Conservation (phyloP, 2,888 invertebrate genomes). For the Dexiosoma caninum region DNA sequence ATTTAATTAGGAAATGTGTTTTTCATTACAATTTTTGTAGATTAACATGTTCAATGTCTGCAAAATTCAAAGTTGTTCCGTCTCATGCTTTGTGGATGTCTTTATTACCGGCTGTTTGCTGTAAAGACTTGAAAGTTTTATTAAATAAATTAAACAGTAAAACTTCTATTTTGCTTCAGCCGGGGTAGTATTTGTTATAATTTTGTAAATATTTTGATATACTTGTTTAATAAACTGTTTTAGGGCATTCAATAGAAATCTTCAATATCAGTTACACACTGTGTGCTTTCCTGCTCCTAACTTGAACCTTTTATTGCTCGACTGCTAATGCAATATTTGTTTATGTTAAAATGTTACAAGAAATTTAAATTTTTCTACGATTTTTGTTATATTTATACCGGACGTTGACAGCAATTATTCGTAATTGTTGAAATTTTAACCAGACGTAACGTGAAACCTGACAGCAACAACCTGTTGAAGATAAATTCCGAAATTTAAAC, state of each 20-base stretch:
- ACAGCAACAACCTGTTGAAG: too few species aligned
- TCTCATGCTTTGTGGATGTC: background rate
- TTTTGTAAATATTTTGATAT: background rate
- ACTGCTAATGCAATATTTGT: too few species aligned
- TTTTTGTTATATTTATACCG: too few species aligned
- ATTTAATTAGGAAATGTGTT: conserved; percentile 63
- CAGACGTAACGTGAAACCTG: too few species aligned
- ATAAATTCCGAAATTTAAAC: too few species aligned
- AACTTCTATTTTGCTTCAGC: conserved; percentile 49
- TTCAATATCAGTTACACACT: too few species aligned
- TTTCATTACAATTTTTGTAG: conserved; percentile 39
- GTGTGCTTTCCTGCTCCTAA: too few species aligned
- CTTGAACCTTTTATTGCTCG: too few species aligned
- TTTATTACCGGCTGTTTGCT: background rate
- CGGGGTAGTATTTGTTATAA: background rate
- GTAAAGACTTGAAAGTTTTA: conserved; percentile 35
- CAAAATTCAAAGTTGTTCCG: conserved; percentile 13
- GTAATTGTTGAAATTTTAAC: too few species aligned
- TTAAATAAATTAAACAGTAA: conserved; percentile 52
- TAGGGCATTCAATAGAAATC: background rate
- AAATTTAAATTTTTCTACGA: too few species aligned
- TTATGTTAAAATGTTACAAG: too few species aligned
- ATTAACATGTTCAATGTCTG: conserved; percentile 47
- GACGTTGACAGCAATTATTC: too few species aligned
- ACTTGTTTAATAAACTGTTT: background rate